Conservation (phyloP, 1,140 invertebrate species). For the Varroa destructor region DNA sequence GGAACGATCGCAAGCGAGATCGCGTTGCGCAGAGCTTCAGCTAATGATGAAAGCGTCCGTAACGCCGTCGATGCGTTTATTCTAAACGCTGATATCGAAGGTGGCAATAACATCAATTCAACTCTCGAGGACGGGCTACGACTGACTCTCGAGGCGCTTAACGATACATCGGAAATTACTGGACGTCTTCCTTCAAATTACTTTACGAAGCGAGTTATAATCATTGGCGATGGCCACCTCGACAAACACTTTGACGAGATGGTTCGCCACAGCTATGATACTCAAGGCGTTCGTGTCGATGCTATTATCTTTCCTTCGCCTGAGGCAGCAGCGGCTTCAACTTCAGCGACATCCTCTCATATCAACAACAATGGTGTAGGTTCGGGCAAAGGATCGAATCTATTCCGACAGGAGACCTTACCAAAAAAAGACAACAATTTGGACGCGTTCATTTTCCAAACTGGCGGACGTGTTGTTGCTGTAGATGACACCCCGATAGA, state of each 20-base stretch:
- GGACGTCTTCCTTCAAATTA: not conserved
- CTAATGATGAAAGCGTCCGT: conserved; percentile 7
- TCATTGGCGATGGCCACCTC: conserved; percentile 22
- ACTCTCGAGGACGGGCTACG: conserved; percentile 4
- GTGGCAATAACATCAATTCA: not conserved
- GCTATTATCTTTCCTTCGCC: conserved; percentile 7
- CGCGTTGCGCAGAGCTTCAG: not conserved
- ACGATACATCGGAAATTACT: conserved; percentile 13
- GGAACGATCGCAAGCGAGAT: conserved; percentile 9
- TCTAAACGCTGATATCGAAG: conserved; percentile 13
- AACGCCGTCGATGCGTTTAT: conserved; percentile 2
- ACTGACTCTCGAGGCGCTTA: not conserved
- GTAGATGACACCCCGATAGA: conserved; percentile 17
- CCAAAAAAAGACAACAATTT: not conserved
- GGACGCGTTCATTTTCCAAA: not conserved
- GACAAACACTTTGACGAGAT: not conserved
- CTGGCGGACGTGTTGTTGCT: conserved; percentile 8
- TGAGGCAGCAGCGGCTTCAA: too few species aligned
- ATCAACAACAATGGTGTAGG: too few species aligned
- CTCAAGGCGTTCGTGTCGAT: conserved; percentile 1
- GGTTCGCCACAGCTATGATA: not conserved
- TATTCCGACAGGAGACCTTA: not conserved
- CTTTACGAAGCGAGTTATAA: conserved; percentile 12
- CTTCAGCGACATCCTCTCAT: too few species aligned
- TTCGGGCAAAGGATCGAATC: too few species aligned